Percentiles rank a stretch among this genome's conserved stretches.
phyloP scores from a whole-genome alignment of 2,797 vertebrate species.

The Myripristis jacobus region DNA sequence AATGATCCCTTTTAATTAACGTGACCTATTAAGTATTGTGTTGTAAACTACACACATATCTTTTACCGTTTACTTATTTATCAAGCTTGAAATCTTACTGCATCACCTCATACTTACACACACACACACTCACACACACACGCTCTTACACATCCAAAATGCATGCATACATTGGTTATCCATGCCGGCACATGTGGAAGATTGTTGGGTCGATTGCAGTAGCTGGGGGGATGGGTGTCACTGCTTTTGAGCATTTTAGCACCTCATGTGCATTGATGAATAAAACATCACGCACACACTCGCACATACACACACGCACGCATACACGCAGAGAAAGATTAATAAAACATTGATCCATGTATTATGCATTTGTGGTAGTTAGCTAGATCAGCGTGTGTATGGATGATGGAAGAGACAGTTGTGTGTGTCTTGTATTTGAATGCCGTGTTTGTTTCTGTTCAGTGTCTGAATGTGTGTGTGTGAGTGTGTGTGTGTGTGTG shows the following conservation, averaged over 20 bases:
- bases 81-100: background rate
- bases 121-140: constrained; percentile 11
- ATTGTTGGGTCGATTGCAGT: constrained; percentile 53
- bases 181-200: constrained; percentile 30
- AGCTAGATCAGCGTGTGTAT: constrained; percentile 44
- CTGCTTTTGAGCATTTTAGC: constrained; percentile 47
- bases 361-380: constrained; percentile 47
- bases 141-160: constrained; percentile 32
- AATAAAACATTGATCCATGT: constrained; percentile 60
- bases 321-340: constrained; percentile 9
- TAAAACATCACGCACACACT: constrained; percentile 52
- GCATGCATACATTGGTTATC: constrained; percentile 21
- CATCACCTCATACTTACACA: background rate
- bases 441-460: constrained; percentile 24
- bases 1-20: constrained; percentile 34
- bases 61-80: constrained; percentile 2
- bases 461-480: constrained; percentile 19
- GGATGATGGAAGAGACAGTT: constrained; percentile 19
- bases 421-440: constrained; percentile 6
- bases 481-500: constrained; percentile 29
- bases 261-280: constrained; percentile 47
- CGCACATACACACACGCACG: too few relatives aligned
- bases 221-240: constrained; percentile 32
- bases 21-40: constrained; percentile 49
- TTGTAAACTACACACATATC: constrained; percentile 9